phyloP scores from a whole-genome alignment of 2,888 invertebrate genomes.

The Pterostichus madidus region DNA sequence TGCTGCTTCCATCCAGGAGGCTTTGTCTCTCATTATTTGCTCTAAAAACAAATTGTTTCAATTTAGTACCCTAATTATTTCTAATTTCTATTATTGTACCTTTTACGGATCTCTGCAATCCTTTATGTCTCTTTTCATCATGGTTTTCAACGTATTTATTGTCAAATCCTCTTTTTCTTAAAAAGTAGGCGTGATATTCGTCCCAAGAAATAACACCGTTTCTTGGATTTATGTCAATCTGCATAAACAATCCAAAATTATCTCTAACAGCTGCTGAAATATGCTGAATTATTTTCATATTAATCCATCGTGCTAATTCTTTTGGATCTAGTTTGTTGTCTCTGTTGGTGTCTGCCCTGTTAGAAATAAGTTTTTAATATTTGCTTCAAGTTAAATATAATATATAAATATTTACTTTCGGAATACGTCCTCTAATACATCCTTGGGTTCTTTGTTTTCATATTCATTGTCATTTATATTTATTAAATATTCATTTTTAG shows the following conservation, averaged over 20 bases:
- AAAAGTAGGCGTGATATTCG: constrained; percentile 88
- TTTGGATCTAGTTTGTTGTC: constrained; percentile 81
- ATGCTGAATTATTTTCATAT: constrained; percentile 84
- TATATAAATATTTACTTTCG: constrained; percentile 73
- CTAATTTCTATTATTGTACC: constrained; percentile 71
- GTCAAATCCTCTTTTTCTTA: constrained; percentile 84
- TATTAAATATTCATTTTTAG: constrained; percentile 78
- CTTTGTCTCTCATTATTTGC: constrained; percentile 87
- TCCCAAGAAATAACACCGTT: constrained; percentile 88
- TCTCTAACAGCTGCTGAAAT: constrained; percentile 83
- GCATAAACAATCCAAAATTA: constrained; percentile 83
- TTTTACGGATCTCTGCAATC: constrained; percentile 82
- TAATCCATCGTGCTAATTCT: constrained; percentile 84
- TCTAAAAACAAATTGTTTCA: constrained; percentile 76
- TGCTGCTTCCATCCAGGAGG: constrained; percentile 88
- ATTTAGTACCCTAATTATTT: not conserved
- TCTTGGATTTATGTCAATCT: constrained; percentile 83
- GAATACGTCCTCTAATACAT: constrained; percentile 76
- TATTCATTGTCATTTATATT: constrained; percentile 75
- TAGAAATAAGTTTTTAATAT: constrained; percentile 68
- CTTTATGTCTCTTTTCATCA: constrained; percentile 83
- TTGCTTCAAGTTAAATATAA: not conserved
- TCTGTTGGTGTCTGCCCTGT: constrained; percentile 82
- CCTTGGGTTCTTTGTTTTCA: constrained; percentile 73
- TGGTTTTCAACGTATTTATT: constrained; percentile 83